These are phyloP conservation scores for Cricetomys ansorgei DNA, from an alignment of 2,113 vertebrate species.

Conservation along the genomic window DNA sequence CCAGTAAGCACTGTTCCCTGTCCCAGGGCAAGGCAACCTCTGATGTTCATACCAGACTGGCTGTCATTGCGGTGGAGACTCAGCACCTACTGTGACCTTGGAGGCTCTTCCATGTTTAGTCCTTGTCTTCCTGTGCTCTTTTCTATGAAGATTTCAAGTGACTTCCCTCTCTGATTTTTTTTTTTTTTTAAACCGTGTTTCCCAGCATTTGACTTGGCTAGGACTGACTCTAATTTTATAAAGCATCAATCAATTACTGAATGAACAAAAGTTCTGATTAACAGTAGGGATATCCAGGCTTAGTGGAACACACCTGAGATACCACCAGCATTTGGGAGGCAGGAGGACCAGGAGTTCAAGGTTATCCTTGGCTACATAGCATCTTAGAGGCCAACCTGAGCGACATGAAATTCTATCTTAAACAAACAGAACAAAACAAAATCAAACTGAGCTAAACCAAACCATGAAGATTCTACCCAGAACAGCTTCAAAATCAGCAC, in stretches of 20 bases:
- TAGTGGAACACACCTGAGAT: neutral
- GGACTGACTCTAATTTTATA: neutral
- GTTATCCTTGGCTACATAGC: neutral
- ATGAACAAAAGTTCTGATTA: neutral
- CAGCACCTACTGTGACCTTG: neutral
- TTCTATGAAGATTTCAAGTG: neutral
- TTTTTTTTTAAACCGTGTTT: neutral
- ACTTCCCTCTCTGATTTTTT: neutral
- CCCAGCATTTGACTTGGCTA: neutral
- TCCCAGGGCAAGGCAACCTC: neutral
- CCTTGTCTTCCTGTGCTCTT: neutral
- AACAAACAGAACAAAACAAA: neutral
- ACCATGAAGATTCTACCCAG: neutral
- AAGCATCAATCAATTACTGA: neutral
- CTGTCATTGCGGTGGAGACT: neutral
- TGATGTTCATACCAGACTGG: neutral
- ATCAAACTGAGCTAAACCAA: neutral
- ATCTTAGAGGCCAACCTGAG: neutral
- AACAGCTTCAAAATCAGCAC: constrained; percentile 4
- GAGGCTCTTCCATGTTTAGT: neutral
- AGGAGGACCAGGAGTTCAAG: neutral
- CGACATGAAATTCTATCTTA: neutral
- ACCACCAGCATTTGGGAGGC: neutral
- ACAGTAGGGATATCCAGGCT: neutral
- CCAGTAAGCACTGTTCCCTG: neutral